Base-by-base conservation (phyloP, 1,140 invertebrate genomes). In the Penaeus vannamei region DNA sequence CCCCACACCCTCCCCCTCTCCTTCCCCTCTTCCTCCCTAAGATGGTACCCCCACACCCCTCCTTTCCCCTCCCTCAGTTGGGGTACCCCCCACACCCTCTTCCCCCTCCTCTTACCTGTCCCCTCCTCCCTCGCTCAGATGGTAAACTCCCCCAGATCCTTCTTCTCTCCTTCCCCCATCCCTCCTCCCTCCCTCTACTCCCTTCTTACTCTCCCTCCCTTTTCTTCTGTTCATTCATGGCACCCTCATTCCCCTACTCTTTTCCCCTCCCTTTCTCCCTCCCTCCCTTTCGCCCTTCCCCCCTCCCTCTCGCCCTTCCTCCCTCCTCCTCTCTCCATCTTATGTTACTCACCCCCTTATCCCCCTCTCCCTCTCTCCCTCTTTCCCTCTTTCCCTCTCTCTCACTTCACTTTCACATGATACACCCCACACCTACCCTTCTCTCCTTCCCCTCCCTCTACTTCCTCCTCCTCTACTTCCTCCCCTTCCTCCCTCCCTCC, bases 301-400 rank as follows among this genome's bases (percentile, higher is more conserved):
- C 77, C 59, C 77, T 42, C 77, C 59, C 32, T 42, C 77, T 42
- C 32, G n/a, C 77, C 59, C 32, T 80, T 32, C 59, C 32, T 42
- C 77, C 59, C 32, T 77, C 77, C 42, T 36, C 36, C 5, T 5
- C 5, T 5, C 36, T 5, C 5, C 36, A 1, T 5, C 5, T 5
- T 5, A 1, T 36, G 2, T 5, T 5, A 2, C 36, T 5, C 36
- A 2, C 36, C 36, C 36, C 5, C 36, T 5, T 5, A 2, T 5
- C 36, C 36, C 36, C 36, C 77, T 42, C 77, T 80, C 77, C 59
- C 32, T 42, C 77, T 42, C 32, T 36, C 32, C 42, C 32, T 36
- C 77, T 42, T 32, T 42, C 77, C 20, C 77, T 42, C 77, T 36
- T 53, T 80, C 77, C 42, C 77, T 42, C 77, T 80, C 77, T 42